Base-by-base conservation (phyloP, 2,113 vertebrate species). In the Nycticorax nycticorax region DNA sequence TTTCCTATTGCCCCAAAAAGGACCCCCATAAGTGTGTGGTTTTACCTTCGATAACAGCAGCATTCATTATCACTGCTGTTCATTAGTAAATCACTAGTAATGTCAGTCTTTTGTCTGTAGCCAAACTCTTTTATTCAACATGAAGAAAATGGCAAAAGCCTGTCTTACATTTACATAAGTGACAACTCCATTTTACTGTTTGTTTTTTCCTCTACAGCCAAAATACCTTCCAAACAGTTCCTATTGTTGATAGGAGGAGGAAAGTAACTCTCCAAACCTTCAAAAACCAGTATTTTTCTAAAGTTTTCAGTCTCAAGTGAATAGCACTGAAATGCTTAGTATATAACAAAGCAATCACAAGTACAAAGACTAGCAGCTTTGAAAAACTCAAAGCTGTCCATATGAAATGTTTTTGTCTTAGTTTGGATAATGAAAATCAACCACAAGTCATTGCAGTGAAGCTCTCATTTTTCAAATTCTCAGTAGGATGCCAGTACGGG, bases 1-100 rank as follows among this genome's bases (percentile, higher is more conserved):
- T 86, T 74, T 82, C 47, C 39, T 63, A 13, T 6, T 12, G 17
- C 13, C 32, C 30, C 74, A 12, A 66, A 26, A 85, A 56, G 32
- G 66, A 88, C 69, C 10, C 8, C n/a, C 3, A 0, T 32, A 48
- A 53, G 20, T 2, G 1, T 60, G 20, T 45, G n/a, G 48, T 79
- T 53, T 71, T 48, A 68, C 60, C 27, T 89, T 79, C 1, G 0
- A 45, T n/a, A 91, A 57, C 1, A 2, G 59, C 50, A 95, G 74
- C 67, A 45, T 78, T 82, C 7, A 23, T 85, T 88, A 79, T 35
- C 60, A 60, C 24, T 32, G 37, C 28, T 62, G 19, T n/a, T 91
- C 52, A 37, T 69, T 76, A 79, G 26, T 50, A 84, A 92, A 63
- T 17, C 1, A 3, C 47, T 55, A 76, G 48, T 52, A 75, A 82